phyloP scores from a whole-genome alignment of 1,140 invertebrate genomes.

The Choristoneura fumiferana region DNA sequence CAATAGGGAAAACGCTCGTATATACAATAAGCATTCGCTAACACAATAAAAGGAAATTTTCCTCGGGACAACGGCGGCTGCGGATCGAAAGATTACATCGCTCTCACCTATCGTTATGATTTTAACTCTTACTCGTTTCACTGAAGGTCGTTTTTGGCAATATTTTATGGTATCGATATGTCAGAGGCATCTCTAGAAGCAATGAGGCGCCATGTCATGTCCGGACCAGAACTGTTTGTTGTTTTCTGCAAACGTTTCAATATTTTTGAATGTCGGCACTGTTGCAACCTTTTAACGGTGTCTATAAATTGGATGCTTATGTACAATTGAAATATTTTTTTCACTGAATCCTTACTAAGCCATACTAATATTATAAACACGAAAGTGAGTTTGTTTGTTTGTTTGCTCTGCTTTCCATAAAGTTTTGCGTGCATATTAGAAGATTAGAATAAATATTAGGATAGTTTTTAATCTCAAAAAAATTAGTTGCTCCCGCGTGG shows the following conservation, averaged over 20 bases:
- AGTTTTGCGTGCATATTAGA: too few relatives aligned
- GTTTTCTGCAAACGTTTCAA: slow-evolving; percentile 38
- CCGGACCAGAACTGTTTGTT: slow-evolving; percentile 29
- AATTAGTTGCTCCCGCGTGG: too few relatives aligned
- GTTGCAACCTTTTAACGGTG: not conserved
- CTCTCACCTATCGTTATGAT: slow-evolving; percentile 32
- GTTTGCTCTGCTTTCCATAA: too few relatives aligned
- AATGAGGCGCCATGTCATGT: slow-evolving; percentile 39
- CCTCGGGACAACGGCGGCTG: slow-evolving; percentile 43
- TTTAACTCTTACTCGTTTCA: slow-evolving; percentile 36
- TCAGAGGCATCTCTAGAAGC: slow-evolving; percentile 31
- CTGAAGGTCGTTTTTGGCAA: slow-evolving; percentile 30
- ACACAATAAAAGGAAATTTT: slow-evolving; percentile 70
- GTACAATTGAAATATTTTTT: not conserved
- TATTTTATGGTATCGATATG: slow-evolving; percentile 27
- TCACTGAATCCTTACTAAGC: too few relatives aligned
- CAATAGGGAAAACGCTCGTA: slow-evolving; percentile 59
- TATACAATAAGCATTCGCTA: slow-evolving; percentile 67
- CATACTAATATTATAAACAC: too few relatives aligned
- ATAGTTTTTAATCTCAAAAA: too few relatives aligned
- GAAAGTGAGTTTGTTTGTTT: too few relatives aligned
- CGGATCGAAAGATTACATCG: slow-evolving; percentile 50
- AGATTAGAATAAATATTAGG: too few relatives aligned
- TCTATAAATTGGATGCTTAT: not conserved
- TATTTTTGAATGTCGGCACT: slow-evolving; percentile 25